phyloP scores from a whole-genome alignment of 2,113 vertebrate genomes.

The Sapayoa aenigma region DNA sequence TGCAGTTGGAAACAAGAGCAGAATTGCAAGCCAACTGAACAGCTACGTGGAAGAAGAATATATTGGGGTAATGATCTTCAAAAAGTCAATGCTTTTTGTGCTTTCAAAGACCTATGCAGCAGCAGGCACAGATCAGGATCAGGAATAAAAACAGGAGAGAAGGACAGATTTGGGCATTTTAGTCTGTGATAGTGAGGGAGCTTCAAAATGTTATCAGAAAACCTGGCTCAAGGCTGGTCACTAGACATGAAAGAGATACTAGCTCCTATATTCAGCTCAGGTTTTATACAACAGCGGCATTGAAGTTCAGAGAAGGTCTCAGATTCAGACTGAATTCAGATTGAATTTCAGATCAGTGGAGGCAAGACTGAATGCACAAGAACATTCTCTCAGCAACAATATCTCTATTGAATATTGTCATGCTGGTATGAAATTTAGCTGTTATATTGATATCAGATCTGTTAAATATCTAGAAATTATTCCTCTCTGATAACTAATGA shows the following conservation, averaged over 20 bases:
- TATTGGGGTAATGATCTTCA: neutral
- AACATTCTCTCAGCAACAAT: neutral
- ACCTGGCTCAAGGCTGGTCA: accelerated
- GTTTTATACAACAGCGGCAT: neutral
- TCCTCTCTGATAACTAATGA: neutral
- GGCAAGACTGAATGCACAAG: neutral
- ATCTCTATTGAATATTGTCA: neutral
- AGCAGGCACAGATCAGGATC: neutral
- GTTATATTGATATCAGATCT: neutral
- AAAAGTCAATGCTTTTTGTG: neutral
- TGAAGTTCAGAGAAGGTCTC: neutral
- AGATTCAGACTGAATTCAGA: too few relatives aligned
- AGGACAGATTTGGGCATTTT: neutral
- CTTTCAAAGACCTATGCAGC: neutral
- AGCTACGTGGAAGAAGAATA: neutral
- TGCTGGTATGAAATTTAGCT: neutral
- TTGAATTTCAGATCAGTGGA: neutral
- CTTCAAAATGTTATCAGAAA: neutral
- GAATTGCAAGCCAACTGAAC: neutral
- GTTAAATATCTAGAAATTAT: conserved; percentile 16
- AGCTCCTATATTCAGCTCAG: neutral
- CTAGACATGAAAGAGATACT: neutral
- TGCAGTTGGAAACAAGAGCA: neutral
- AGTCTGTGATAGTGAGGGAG: neutral
- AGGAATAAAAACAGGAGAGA: neutral